These are phyloP conservation scores for Amblyraja radiata DNA, from an alignment of 2,797 vertebrate species.

Conservation along the genomic window DNA sequence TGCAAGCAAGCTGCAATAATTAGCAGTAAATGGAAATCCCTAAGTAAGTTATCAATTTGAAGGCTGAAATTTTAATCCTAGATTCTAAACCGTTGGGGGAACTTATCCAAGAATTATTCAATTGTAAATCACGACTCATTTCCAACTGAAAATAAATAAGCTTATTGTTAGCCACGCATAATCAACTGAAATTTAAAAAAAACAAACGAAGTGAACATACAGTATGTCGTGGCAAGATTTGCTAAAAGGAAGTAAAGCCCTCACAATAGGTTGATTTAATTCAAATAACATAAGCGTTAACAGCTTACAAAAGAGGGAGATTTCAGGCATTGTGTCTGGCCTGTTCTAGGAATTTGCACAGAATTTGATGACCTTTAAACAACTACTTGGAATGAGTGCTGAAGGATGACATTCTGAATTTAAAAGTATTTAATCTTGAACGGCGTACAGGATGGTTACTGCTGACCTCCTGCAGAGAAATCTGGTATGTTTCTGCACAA, in stretches of 20 bases:
- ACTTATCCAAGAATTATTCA: constrained; percentile 19
- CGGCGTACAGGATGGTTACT: constrained; percentile 25
- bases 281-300: constrained; percentile 34
- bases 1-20: constrained; percentile 4
- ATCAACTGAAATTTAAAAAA: constrained; percentile 6
- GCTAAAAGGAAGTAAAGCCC: not conserved
- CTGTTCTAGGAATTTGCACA: constrained; percentile 29
- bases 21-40: not conserved
- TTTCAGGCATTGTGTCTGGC: constrained; percentile 1
- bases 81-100: constrained; percentile 7
- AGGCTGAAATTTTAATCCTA: not conserved
- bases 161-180: constrained; percentile 21
- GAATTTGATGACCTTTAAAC: constrained; percentile 24
- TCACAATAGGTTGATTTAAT: constrained; percentile 24
- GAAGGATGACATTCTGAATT: constrained; percentile 26
- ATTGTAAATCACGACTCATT: constrained; percentile 16
- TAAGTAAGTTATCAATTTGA: constrained; percentile 2
- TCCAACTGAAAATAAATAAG: constrained; percentile 4
- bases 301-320: constrained; percentile 1
- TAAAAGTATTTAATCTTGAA: constrained; percentile 27
- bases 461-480: constrained; percentile 54
- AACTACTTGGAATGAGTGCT: not conserved
- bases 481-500: constrained; percentile 47
- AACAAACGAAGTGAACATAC: not conserved
- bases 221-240: not conserved